Conservation (phyloP, 2,888 invertebrate species). For the Pandemis cinnamomeana region DNA sequence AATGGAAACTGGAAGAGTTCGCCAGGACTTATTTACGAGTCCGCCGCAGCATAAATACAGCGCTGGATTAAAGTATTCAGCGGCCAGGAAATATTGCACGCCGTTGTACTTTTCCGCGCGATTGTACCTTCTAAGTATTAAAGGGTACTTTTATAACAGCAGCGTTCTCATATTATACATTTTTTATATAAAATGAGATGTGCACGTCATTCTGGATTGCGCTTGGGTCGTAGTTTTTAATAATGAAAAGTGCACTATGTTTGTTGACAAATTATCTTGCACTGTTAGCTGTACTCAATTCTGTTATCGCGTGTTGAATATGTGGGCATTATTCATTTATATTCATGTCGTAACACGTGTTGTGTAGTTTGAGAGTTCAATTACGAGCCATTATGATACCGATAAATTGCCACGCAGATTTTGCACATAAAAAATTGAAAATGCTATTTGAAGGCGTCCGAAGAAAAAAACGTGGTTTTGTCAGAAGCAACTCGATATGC, state of each 20-base stretch:
- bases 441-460: not conserved
- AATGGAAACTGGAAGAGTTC: conserved; percentile 72
- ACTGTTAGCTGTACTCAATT: conserved; percentile 16
- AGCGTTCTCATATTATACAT: conserved; percentile 23
- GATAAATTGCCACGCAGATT: conserved; percentile 30
- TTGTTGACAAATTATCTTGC: conserved; percentile 20
- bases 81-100: conserved; percentile 61
- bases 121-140: conserved; percentile 52
- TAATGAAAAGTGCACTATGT: conserved; percentile 12
- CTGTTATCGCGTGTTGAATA: conserved; percentile 20
- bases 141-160: conserved; percentile 48
- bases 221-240: conserved; percentile 3
- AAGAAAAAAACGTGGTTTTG: not conserved
- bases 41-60: conserved; percentile 68
- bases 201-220: conserved; percentile 11
- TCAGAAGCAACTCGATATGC: conserved; percentile 19
- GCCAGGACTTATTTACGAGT: conserved; percentile 68
- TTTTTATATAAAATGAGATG: conserved; percentile 8
- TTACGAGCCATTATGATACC: conserved; percentile 18
- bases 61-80: conserved; percentile 72
- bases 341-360: conserved; percentile 5
- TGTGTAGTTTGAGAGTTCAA: conserved; percentile 9
- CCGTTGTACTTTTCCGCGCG: conserved; percentile 53
- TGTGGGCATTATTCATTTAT: conserved; percentile 3
- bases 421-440: conserved; percentile 9